Conservation (phyloP, 2,113 vertebrate species). For the Cacatua alba region DNA sequence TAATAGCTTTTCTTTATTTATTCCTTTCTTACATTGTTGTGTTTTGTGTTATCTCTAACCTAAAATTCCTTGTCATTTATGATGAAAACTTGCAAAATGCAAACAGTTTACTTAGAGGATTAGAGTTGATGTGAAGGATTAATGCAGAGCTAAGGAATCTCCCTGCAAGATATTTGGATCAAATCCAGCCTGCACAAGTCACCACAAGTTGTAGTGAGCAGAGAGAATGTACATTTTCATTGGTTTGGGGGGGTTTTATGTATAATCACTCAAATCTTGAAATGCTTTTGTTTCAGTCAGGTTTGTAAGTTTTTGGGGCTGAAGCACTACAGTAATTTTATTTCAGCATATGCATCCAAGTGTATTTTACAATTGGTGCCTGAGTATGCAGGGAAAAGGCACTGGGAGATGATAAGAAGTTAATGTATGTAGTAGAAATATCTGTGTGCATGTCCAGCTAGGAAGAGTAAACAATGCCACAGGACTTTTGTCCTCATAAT, state of each 20-base stretch:
- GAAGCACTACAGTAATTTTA: neutral
- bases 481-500: neutral
- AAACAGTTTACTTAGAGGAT: slow-evolving; percentile 69
- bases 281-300: neutral
- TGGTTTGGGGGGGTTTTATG: neutral
- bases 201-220: slow-evolving; percentile 15
- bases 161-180: slow-evolving; percentile 54
- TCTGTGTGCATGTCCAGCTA: neutral
- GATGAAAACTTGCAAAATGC: slow-evolving; percentile 56
- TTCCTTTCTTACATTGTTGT: slow-evolving; percentile 33
- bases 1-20: slow-evolving; percentile 58
- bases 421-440: neutral
- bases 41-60: slow-evolving; percentile 55
- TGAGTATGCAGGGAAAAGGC: neutral
- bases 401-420: neutral
- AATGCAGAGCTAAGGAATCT: slow-evolving; percentile 62
- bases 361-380: neutral
- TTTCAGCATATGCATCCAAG: neutral
- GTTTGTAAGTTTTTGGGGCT: neutral
- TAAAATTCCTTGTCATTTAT: slow-evolving; percentile 64
- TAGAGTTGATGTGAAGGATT: slow-evolving; percentile 61
- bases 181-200: slow-evolving; percentile 44
- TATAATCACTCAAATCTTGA: neutral
- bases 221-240: neutral
- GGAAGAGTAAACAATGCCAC: neutral